These are phyloP conservation scores for Xestoiulus laeticollis DNA, from an alignment of 2,888 invertebrate species.

Conservation along the genomic window DNA sequence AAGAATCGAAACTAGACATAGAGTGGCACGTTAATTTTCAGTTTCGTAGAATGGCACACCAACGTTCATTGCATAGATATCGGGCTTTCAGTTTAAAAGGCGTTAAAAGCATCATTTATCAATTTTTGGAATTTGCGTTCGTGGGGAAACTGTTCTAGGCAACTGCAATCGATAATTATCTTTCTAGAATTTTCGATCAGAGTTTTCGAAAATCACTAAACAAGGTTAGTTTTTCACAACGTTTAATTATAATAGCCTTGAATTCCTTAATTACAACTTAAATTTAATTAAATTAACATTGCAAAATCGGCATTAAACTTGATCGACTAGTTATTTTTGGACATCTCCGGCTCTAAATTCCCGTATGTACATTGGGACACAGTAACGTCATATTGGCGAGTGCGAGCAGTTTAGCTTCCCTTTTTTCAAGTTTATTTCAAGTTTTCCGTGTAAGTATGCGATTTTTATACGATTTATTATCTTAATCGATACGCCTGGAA, in stretches of 20 bases:
- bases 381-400: constrained; percentile 34
- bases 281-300: background rate
- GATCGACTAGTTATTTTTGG: background rate
- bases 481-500: background rate
- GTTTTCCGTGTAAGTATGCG: constrained; percentile 53
- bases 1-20: background rate
- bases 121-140: background rate
- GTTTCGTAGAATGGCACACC: too few species aligned
- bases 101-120: too few species aligned
- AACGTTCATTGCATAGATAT: too few species aligned
- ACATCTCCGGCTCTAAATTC: background rate
- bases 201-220: background rate
- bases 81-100: too few species aligned
- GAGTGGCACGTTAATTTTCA: too few species aligned
- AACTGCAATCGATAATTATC: background rate
- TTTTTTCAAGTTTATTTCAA: constrained; percentile 53
- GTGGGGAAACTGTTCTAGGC: background rate
- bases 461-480: background rate
- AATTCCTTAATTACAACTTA: background rate
- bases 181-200: background rate
- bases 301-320: background rate
- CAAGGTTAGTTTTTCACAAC: background rate
- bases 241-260: background rate
- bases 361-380: constrained; percentile 29
- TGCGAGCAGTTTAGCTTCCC: constrained; percentile 32